Percentiles rank a stretch among this genome's conserved stretches.
phyloP scores from a whole-genome alignment of 2,797 vertebrate genomes.

The Orestias chungarensis region DNA sequence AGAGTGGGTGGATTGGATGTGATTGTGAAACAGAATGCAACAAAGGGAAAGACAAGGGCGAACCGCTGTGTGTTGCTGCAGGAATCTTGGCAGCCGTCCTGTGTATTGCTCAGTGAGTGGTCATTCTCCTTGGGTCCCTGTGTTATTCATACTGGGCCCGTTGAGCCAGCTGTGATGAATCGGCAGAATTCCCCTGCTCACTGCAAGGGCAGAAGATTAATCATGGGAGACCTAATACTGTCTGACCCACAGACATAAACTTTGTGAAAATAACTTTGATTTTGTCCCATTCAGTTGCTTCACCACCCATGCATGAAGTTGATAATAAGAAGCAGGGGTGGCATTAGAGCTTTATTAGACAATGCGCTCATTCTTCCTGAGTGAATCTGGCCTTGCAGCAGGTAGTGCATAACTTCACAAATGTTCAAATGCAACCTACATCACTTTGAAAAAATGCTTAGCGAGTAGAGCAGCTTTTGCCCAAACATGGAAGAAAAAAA shows the following conservation, averaged over 20 bases:
- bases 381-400: conserved; percentile 40
- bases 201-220: conserved; percentile 76
- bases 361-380: conserved; percentile 57
- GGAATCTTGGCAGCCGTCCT: conserved; percentile 69
- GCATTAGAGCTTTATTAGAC: conserved; percentile 52
- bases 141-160: conserved; percentile 70
- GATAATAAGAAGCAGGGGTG: conserved; percentile 54
- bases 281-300: conserved; percentile 44
- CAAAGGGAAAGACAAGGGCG: conserved; percentile 41
- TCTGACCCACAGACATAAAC: conserved; percentile 57
- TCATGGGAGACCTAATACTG: conserved; percentile 71
- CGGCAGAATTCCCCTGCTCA: conserved; percentile 76
- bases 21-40: conserved; percentile 50
- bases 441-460: conserved; percentile 34
- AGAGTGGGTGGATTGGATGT: conserved; percentile 26
- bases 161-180: conserved; percentile 78
- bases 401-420: conserved; percentile 47
- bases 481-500: conserved; percentile 64
- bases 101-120: conserved; percentile 63
- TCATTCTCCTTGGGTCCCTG: conserved; percentile 74
- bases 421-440: conserved; percentile 39
- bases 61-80: conserved; percentile 37
- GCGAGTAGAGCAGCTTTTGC: conserved; percentile 43
- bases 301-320: conserved; percentile 54
- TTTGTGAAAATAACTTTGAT: conserved; percentile 27